phyloP scores from a whole-genome alignment of 2,113 vertebrate genomes.

The Hydrolagus affinis region DNA sequence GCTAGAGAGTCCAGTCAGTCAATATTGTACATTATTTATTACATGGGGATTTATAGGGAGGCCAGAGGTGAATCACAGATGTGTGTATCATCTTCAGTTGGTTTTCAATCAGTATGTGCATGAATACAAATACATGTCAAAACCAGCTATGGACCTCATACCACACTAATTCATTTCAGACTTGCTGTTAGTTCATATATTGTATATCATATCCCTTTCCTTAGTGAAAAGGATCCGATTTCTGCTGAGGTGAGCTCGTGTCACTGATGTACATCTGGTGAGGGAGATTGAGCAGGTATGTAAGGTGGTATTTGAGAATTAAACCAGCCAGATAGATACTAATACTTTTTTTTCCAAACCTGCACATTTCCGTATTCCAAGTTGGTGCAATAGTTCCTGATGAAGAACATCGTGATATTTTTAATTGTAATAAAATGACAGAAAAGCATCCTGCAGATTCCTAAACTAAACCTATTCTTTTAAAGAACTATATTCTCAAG shows the following conservation, averaged over 20 bases:
- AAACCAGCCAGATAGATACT: no score
- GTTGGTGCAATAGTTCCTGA: no score
- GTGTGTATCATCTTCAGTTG: neutral
- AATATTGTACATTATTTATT: neutral
- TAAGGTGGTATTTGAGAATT: slow-evolving; percentile 35
- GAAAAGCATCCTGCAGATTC: no score
- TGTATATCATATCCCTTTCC: neutral
- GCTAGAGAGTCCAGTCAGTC: neutral
- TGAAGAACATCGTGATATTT: no score
- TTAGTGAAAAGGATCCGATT: neutral
- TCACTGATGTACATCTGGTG: slow-evolving; percentile 31
- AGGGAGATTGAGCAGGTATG: slow-evolving; percentile 37
- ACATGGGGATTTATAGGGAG: neutral
- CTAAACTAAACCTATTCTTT: no score
- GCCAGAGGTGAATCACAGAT: neutral
- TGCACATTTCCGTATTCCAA: no score
- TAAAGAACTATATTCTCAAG: no score
- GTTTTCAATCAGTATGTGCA: neutral
- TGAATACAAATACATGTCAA: no score
- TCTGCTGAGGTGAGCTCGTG: neutral
- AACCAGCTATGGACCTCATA: neutral
- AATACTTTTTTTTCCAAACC: no score
- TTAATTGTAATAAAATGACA: no score
- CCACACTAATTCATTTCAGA: neutral
- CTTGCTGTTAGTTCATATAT: neutral